Evolutionary conservation across 1,140 invertebrate genomes (phyloP).

Genomic region (Parasteatoda tepidariorum): DNA sequence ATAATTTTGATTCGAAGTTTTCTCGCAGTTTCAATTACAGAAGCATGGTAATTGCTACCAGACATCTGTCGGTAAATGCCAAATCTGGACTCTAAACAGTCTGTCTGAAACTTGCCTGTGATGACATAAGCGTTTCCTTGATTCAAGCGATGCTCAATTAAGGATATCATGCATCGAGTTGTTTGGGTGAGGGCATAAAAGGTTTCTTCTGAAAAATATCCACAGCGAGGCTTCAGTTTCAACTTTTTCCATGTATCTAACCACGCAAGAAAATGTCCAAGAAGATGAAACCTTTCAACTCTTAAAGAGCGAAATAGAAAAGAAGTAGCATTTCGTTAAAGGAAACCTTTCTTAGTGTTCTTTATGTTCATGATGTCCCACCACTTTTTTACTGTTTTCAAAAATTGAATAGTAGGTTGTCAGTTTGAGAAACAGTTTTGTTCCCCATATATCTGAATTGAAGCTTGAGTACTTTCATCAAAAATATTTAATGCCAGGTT

Average conservation of each 20-base stretch:
- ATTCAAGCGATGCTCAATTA: too few relatives aligned
- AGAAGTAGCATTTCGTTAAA: not conserved
- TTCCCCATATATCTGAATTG: not conserved
- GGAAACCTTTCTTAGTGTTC: too few relatives aligned
- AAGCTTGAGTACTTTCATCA: not conserved
- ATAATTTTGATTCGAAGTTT: too few relatives aligned
- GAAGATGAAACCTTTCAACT: not conserved
- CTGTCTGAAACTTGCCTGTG: too few relatives aligned
- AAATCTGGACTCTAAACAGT: too few relatives aligned
- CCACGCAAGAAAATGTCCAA: not conserved
- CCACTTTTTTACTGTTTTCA: not conserved
- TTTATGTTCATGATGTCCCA: not conserved
- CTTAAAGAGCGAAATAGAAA: not conserved
- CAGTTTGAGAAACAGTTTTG: not conserved
- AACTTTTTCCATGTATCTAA: not conserved
- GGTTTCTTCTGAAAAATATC: not conserved
- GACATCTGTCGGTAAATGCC: too few relatives aligned
- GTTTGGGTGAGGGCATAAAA: too few relatives aligned
- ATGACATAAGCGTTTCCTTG: too few relatives aligned
- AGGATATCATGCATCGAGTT: too few relatives aligned
- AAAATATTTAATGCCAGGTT: not conserved
- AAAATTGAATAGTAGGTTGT: not conserved
- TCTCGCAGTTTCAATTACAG: too few relatives aligned
- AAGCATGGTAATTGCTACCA: too few relatives aligned
- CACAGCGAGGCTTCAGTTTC: not conserved